Evolutionary conservation across 2,797 vertebrate genomes (phyloP), one percentile per base, ranked within the genome.

Genomic region (Varecia variegata): DNA sequence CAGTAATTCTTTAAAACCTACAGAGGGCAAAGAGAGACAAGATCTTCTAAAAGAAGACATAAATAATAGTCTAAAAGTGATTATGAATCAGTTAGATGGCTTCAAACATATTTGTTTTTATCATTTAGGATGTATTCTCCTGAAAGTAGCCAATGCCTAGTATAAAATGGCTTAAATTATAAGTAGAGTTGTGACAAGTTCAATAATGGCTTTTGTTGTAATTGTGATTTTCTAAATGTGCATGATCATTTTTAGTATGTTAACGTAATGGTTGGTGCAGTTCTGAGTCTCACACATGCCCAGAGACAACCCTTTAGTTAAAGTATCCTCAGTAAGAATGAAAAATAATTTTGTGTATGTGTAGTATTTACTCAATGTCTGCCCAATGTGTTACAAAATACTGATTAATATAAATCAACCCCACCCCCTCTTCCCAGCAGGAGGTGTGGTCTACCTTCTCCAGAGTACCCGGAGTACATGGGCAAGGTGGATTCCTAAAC

Each of bases 1-100:
- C 11, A 93, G 65, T 87, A 92, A 93, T 95, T 90, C 32, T 94
- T 86, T 11, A 74, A 93, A 95, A 56, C 7, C 5, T 88, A 74
- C 25, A 79, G 54, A 94, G 77, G 54, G 20, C 21, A 96, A 92
- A 84, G 32, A 76, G 15, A 94, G n/a, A 90, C 8, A 89, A 40
- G 32, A 84, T 88, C 5, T 90, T 79, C 18, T 74, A 47, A 95
- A 93, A 58, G 9, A 58, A 88, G 62, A 74, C 52, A 54, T 80
- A 90, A 79, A 83, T 56, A 68, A 50, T 71, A 47, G 60, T 71
- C 30, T 38, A 68, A 91, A 91, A 71, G 8, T 86, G 30, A 45
- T 87, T 79, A 54, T 83, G 58, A 45, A 67, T 90, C 67, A 94
- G 25, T 50, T 77, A 89, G 45, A 88, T 86, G 27, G 35, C 3